Percentiles rank a stretch among this genome's conserved stretches.
Conservation (phyloP, 37 sponge, comb jelly and placozoan species). For the Mnemiopsis leidyi region DNA sequence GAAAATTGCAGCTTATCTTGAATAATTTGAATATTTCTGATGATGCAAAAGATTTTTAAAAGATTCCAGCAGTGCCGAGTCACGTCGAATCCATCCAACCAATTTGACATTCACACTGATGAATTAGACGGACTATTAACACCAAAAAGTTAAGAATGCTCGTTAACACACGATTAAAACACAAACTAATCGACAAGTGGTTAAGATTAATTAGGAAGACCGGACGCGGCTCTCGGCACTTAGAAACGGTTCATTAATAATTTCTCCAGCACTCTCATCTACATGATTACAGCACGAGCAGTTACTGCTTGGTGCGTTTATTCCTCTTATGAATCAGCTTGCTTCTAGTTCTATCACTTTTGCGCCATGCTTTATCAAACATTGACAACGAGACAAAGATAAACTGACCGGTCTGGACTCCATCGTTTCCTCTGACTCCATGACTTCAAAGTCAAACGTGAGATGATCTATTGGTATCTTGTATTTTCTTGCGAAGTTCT, state of each 20-base stretch:
- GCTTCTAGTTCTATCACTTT: neutral
- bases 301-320: neutral
- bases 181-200: neutral
- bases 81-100: neutral
- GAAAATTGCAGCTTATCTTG: neutral
- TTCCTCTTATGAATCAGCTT: neutral
- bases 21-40: neutral
- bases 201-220: neutral
- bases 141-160: neutral
- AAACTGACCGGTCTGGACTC: conserved; percentile 44
- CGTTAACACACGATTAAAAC: neutral
- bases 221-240: neutral
- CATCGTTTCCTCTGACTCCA: conserved; percentile 71
- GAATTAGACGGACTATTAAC: neutral
- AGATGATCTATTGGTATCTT: conserved; percentile 93
- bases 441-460: conserved; percentile 86
- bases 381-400: neutral
- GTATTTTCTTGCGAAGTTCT: conserved; percentile 97
- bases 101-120: neutral
- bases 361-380: neutral
- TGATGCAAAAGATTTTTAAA: neutral
- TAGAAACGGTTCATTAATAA: neutral
- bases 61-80: neutral
- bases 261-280: neutral
- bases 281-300: neutral